phyloP scores from a whole-genome alignment of 64 coral and sea anemone genomes.

The Stichodactyla helianthus region DNA sequence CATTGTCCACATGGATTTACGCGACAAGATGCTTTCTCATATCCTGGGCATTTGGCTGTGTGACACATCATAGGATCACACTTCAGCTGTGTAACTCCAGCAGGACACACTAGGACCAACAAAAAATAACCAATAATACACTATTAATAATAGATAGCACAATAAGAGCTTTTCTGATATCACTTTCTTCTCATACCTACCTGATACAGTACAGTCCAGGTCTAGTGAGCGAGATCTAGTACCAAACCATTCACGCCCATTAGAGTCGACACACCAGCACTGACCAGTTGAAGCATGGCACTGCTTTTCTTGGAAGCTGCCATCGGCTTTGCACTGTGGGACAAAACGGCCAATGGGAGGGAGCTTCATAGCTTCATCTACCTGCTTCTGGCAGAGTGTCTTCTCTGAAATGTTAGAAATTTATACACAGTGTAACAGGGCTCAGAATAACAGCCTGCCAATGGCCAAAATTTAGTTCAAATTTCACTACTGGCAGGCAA shows the following conservation, averaged over 20 bases:
- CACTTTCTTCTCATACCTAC: neutral
- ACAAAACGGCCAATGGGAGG: constrained; percentile 76
- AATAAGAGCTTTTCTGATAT: no score
- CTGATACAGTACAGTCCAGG: constrained; percentile 26
- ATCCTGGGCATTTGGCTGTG: constrained; percentile 47
- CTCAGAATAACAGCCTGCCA: no score
- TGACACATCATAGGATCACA: constrained; percentile 50
- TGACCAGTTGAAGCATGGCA: constrained; percentile 81
- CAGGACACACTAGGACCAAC: constrained; percentile 31
- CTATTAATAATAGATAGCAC: no score
- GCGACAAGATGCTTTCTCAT: constrained; percentile 41
- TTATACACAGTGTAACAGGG: neutral
- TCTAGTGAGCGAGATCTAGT: constrained; percentile 38
- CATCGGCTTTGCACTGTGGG: constrained; percentile 71
- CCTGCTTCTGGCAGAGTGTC: constrained; percentile 59
- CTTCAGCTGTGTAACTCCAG: constrained; percentile 26
- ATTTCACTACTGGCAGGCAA: no score
- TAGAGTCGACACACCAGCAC: constrained; percentile 84
- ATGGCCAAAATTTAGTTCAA: no score
- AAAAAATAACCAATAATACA: neutral
- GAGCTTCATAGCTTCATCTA: constrained; percentile 60
- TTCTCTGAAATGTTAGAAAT: constrained; percentile 33
- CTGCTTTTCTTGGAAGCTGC: constrained; percentile 67
- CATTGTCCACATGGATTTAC: constrained; percentile 65
- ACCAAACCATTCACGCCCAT: constrained; percentile 63